Base-by-base conservation (phyloP, 2,797 vertebrate species). In the Etheostoma nigrum region DNA sequence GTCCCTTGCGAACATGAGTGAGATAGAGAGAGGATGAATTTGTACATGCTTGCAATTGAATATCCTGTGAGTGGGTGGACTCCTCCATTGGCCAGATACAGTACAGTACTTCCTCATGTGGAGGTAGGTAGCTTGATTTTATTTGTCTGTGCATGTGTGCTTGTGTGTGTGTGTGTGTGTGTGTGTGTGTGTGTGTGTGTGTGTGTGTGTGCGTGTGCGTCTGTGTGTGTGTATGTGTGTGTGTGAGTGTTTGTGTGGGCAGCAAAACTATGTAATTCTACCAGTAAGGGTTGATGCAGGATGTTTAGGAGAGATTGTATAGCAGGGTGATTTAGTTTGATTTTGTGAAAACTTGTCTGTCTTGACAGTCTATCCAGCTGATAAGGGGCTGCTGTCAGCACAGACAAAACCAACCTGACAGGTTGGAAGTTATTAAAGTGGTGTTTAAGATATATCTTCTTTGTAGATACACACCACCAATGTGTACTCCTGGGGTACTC, bases 41-140 rank as follows among this genome's bases (percentile, higher is more conserved):
- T 47, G 71, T 86, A 85, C 86, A 84, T 87, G 79, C 76, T 61
- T 87, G 80, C 87, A 84, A 89, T 81, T 91, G 83, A 90, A 91
- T 91, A 91, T 88, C 81, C 88, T 87, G 93, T 82, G 89, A 91
- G 93, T 93, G 88, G 93, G 93, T 16, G 67, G 87, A 85, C 90
- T 91, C 85, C 87, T 89, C 88, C 86, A 86, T 74, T 76, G 83
- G 80, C 78, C 89, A 86, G 91, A 85, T 81, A 91, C 89, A 77
- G 83, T 62, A 78, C 67, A 91, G 76, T 67, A 74, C 84, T 83
- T 92, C 89, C 86, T 90, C 80, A 81, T 87, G 90, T 92, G 86
- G 88, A 89, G 80, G 89, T 88, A 86, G 82, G 84, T 68, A 84
- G 83, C 79, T 90, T 88, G 91, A 93, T 92, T 92, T 79, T 74